phyloP scores from a whole-genome alignment of 2,888 invertebrate genomes.

The Laothoe populi region DNA sequence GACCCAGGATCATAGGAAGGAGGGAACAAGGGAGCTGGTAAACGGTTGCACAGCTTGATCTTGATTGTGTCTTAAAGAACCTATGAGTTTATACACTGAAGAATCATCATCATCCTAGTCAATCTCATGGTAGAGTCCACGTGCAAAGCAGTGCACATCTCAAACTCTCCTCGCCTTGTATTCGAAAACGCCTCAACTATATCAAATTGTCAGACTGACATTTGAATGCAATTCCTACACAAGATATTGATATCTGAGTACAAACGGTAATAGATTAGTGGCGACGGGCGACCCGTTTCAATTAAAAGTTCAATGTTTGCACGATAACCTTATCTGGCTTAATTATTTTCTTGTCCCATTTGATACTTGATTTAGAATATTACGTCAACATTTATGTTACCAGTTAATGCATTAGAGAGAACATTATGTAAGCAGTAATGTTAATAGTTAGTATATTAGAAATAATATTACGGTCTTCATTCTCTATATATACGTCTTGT shows the following conservation, averaged over 20 bases:
- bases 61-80: no score
- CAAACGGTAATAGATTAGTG: constrained; percentile 33
- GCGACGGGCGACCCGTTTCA: constrained; percentile 32
- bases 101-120: no score
- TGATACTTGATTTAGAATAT: constrained; percentile 19
- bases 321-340: constrained; percentile 27
- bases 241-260: not conserved
- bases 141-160: no score
- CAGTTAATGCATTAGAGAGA: not conserved
- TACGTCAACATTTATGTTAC: constrained; percentile 8
- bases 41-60: no score
- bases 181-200: not conserved
- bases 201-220: not conserved
- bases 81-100: no score
- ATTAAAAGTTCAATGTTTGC: constrained; percentile 34
- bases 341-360: constrained; percentile 27
- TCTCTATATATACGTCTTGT: not conserved
- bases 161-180: not conserved
- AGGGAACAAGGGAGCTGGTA: no score
- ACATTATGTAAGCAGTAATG: no score
- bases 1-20: no score
- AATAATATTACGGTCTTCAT: not conserved
- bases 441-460: not conserved
- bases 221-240: not conserved
- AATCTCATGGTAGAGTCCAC: no score